phyloP scores from a whole-genome alignment of 2,797 vertebrate genomes.

The Darevskia nairensis region DNA sequence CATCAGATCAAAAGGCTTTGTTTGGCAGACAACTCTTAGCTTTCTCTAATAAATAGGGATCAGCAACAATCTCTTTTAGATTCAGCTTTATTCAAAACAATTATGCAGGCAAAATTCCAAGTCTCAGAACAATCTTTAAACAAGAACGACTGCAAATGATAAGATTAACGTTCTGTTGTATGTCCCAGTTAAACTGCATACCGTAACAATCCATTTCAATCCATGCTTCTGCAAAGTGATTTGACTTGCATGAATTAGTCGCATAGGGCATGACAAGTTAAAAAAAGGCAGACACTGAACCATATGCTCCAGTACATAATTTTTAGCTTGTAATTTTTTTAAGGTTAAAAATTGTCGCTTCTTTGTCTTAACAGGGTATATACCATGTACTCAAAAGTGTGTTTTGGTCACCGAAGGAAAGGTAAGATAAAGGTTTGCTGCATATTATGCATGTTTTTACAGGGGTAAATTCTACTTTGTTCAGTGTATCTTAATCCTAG shows the following conservation, averaged over 20 bases:
- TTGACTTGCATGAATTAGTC: not conserved
- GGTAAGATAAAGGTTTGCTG: not conserved
- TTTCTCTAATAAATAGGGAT: not conserved
- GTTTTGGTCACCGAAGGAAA: not conserved
- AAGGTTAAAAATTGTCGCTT: not conserved
- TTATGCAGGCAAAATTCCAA: not conserved
- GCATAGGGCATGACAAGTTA: not conserved
- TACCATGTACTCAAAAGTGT: not conserved
- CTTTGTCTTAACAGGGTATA: not conserved
- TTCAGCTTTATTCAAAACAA: not conserved
- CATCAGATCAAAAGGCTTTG: not conserved
- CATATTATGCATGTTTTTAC: not conserved
- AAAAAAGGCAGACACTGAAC: not conserved
- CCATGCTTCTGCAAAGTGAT: not conserved
- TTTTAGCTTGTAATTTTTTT: not conserved
- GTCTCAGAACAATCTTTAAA: not conserved
- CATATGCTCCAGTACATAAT: not conserved
- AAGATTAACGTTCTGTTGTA: not conserved
- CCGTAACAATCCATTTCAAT: not conserved
- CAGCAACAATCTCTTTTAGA: not conserved
- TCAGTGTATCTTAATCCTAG: not conserved
- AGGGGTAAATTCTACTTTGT: not conserved
- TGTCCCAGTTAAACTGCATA: not conserved
- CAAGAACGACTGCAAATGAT: not conserved
- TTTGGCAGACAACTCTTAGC: not conserved